Conservation (phyloP, 2,888 invertebrate species). For the Artemia sinica region DNA sequence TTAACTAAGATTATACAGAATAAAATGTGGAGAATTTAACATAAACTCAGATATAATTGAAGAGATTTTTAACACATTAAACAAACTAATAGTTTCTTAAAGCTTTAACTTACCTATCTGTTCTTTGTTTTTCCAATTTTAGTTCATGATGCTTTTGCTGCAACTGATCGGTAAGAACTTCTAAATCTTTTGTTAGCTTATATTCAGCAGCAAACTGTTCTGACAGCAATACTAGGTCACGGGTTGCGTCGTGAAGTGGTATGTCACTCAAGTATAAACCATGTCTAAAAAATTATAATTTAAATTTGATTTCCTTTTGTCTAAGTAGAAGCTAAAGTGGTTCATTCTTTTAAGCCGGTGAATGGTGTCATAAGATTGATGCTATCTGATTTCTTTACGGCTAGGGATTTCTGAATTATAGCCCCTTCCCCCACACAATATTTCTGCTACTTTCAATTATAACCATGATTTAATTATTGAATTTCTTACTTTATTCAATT, state of each 20-base stretch:
- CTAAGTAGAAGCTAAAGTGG: too few species aligned
- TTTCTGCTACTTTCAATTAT: too few species aligned
- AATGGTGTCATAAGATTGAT: too few species aligned
- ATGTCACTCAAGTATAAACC: slow-evolving; percentile 86
- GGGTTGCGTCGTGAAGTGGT: slow-evolving; percentile 83
- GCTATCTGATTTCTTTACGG: too few species aligned
- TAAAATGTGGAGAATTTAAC: neutral
- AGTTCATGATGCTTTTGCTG: slow-evolving; percentile 84
- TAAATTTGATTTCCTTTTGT: too few species aligned
- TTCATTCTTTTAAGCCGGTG: too few species aligned
- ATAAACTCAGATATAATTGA: neutral
- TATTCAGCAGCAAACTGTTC: slow-evolving; percentile 95
- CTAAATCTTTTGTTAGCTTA: slow-evolving; percentile 78
- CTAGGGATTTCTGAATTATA: too few species aligned
- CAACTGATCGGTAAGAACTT: slow-evolving; percentile 79
- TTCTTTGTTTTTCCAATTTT: slow-evolving; percentile 85
- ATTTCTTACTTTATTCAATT: too few species aligned
- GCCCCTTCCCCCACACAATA: too few species aligned
- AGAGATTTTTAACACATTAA: slow-evolving; percentile 16
- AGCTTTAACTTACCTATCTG: slow-evolving; percentile 52
- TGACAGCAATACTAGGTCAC: slow-evolving; percentile 83
- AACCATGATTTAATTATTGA: too few species aligned
- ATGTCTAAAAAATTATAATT: slow-evolving; percentile 40
- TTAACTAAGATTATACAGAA: slow-evolving; percentile 14
- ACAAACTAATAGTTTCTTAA: too few species aligned